Evolutionary conservation across 2,113 vertebrate genomes (phyloP).

Genomic region (Cryptotis parvus): DNA sequence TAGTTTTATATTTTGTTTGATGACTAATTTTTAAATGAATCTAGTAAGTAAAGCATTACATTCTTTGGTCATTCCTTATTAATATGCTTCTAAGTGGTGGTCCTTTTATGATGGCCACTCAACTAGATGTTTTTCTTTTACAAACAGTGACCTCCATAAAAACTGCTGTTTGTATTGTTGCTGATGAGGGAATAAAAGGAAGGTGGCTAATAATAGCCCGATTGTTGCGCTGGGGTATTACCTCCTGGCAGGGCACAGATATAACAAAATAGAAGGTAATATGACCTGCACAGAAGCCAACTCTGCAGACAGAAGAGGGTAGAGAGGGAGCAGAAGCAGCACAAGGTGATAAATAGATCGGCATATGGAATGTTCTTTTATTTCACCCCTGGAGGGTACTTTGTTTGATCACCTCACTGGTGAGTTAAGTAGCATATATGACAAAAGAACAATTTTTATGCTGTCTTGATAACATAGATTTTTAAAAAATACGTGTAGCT

Average conservation of each 20-base stretch:
- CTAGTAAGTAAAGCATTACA: neutral
- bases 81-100: neutral
- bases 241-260: constrained; percentile 54
- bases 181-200: neutral
- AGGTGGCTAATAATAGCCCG: constrained; percentile 24
- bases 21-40: neutral
- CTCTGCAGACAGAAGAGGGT: neutral
- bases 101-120: constrained; percentile 22
- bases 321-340: constrained; percentile 31
- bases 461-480: constrained; percentile 66
- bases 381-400: constrained; percentile 77
- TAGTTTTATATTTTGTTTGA: neutral
- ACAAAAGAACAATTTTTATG: constrained; percentile 55
- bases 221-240: constrained; percentile 13
- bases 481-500: constrained; percentile 28
- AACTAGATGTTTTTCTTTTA: neutral
- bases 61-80: neutral
- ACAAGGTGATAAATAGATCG: constrained; percentile 73
- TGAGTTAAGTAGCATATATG: constrained; percentile 58
- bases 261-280: constrained; percentile 40
- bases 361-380: constrained; percentile 69
- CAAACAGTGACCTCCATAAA: neutral
- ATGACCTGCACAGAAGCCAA: neutral
- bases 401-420: constrained; percentile 60
- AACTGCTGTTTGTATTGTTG: constrained; percentile 15